Conservation (phyloP, 1,140 invertebrate genomes). For the Drosophila chauvacae region DNA sequence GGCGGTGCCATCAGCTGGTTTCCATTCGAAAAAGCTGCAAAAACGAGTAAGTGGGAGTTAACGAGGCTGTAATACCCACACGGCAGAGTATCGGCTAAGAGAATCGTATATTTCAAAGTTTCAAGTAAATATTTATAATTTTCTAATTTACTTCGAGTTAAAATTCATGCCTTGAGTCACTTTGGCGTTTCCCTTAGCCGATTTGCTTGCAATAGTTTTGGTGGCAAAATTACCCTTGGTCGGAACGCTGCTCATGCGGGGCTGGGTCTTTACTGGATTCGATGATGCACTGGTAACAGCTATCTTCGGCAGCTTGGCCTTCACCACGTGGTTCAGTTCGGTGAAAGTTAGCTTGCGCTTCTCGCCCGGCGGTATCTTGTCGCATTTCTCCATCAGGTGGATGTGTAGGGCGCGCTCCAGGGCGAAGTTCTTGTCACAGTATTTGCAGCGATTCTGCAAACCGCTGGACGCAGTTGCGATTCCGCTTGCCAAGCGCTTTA, state of each 20-base stretch:
- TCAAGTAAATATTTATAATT: background rate
- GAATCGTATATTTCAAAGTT: background rate
- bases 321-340: slow-evolving; percentile 72
- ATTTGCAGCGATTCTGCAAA: slow-evolving; percentile 62
- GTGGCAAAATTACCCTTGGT: slow-evolving; percentile 21
- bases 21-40: slow-evolving; percentile 17
- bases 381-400: slow-evolving; percentile 75
- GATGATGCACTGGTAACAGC: background rate
- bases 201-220: background rate
- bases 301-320: slow-evolving; percentile 71
- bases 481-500: slow-evolving; percentile 14
- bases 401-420: slow-evolving; percentile 74
- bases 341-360: slow-evolving; percentile 75
- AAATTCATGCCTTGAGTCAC: background rate
- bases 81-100: background rate
- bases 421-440: slow-evolving; percentile 77
- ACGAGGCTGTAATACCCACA: background rate
- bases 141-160: background rate
- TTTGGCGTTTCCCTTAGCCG: background rate
- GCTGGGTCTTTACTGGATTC: slow-evolving; percentile 11
- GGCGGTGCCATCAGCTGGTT: slow-evolving; percentile 49
- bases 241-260: slow-evolving; percentile 12
- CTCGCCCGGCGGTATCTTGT: slow-evolving; percentile 73
- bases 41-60: background rate
- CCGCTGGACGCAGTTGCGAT: background rate